Evolutionary conservation across 2,113 vertebrate genomes (phyloP).

Genomic region (Psittacara wagleri): DNA sequence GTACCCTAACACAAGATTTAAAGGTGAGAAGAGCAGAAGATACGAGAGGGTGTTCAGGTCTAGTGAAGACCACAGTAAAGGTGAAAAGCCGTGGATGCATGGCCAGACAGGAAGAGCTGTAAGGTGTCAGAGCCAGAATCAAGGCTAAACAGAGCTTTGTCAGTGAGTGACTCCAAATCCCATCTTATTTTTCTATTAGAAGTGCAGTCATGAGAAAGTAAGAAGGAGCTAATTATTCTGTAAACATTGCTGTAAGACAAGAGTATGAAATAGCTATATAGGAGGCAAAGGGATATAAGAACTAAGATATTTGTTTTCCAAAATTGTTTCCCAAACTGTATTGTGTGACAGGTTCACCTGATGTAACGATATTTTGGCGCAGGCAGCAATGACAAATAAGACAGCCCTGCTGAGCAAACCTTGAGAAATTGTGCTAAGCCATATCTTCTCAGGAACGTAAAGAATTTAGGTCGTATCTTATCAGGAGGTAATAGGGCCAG

Average conservation of each 20-base stretch:
- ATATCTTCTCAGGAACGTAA: neutral
- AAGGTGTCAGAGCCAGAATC: neutral
- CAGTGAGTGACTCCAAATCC: neutral
- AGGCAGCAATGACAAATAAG: neutral
- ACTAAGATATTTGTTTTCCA: neutral
- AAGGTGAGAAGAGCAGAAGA: neutral
- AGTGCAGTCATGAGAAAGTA: neutral
- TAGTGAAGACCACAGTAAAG: neutral
- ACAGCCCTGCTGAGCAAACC: neutral
- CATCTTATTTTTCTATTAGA: neutral
- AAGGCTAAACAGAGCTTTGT: neutral
- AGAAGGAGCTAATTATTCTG: neutral
- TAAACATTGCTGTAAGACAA: neutral
- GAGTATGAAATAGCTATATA: neutral
- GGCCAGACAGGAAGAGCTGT: neutral
- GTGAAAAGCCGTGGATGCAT: neutral
- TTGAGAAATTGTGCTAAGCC: neutral
- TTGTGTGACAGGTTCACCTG: neutral
- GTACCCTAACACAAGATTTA: neutral
- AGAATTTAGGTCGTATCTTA: neutral
- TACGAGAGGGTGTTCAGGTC: neutral
- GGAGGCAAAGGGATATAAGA: neutral
- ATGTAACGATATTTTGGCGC: neutral
- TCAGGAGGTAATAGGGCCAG: neutral
- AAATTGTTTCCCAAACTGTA: neutral